Percentiles rank a stretch among this genome's conserved stretches.
Evolutionary conservation across 2,113 vertebrate genomes (phyloP).

Genomic region (Cygnus buccinator): DNA sequence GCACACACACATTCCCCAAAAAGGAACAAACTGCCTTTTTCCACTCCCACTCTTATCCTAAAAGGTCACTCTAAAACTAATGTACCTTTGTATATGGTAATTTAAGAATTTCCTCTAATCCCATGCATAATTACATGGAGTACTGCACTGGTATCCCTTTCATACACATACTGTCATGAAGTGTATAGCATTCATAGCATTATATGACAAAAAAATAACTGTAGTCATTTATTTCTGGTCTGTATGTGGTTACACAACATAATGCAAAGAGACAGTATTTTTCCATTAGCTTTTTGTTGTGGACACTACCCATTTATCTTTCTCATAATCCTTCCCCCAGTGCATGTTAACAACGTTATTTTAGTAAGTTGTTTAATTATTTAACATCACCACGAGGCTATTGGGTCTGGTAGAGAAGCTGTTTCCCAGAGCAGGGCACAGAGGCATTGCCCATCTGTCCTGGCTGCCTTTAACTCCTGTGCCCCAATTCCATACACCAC

Average conservation of each 20-base stretch:
- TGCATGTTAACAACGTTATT: background rate
- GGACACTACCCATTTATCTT: slow-evolving; percentile 35
- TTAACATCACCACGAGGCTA: background rate
- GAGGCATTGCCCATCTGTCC: background rate
- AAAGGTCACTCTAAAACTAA: background rate
- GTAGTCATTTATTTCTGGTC: slow-evolving; percentile 6
- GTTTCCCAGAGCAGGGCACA: background rate
- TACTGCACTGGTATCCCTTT: background rate
- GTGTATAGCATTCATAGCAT: background rate
- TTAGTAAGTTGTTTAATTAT: background rate
- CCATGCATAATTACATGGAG: slow-evolving; percentile 19
- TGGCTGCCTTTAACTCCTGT: accelerated
- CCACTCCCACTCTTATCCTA: background rate
- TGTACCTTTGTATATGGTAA: background rate
- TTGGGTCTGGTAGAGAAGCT: background rate
- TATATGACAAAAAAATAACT: background rate
- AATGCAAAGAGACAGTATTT: slow-evolving; percentile 18
- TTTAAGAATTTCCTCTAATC: slow-evolving; percentile 24
- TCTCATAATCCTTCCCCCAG: background rate
- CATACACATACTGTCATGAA: background rate
- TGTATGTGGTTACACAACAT: background rate
- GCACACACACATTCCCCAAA: background rate
- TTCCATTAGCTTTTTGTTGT: slow-evolving; percentile 28
- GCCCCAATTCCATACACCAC: accelerated
- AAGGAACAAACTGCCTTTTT: background rate